A percentile compares a stretch with the other conserved stretches of the same genome.
phyloP scores from a whole-genome alignment of 1,140 invertebrate species.

The Lepidotrigona ventralis region DNA sequence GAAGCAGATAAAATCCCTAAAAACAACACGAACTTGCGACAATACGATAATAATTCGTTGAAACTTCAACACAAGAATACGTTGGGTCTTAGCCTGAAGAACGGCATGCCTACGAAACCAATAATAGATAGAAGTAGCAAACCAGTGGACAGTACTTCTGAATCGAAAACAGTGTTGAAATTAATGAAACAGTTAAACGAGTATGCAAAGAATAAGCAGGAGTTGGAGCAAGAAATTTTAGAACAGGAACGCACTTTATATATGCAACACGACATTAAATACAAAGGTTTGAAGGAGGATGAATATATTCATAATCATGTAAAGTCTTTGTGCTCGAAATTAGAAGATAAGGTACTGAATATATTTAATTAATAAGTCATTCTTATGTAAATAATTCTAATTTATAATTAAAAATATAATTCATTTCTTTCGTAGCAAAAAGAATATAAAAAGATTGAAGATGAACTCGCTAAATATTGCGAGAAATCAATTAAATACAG shows the following conservation, averaged over 20 bases:
- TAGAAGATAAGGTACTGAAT: conserved; percentile 53
- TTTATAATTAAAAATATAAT: background rate
- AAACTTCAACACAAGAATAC: conserved; percentile 26
- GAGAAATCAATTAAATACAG: conserved; percentile 42
- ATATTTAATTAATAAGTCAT: background rate
- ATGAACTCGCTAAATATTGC: conserved; percentile 39
- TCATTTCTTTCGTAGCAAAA: conserved; percentile 19
- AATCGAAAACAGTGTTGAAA: conserved; percentile 49
- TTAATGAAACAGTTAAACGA: conserved; percentile 56
- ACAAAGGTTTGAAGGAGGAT: conserved; percentile 38
- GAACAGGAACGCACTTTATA: conserved; percentile 51
- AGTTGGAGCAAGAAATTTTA: conserved; percentile 61
- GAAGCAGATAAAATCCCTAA: background rate
- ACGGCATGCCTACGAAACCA: conserved; percentile 50
- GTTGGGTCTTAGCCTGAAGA: conserved; percentile 33
- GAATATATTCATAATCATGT: conserved; percentile 43
- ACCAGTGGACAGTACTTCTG: conserved; percentile 48
- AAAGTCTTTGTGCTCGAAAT: conserved; percentile 36
- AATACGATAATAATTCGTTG: background rate
- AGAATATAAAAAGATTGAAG: conserved; percentile 45
- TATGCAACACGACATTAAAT: conserved; percentile 32
- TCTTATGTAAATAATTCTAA: background rate
- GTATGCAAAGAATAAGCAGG: conserved; percentile 53
- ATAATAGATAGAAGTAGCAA: conserved; percentile 70
- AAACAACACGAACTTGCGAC: background rate